Percentiles rank a stretch among this genome's conserved stretches.
These are phyloP conservation scores for Phragmatobia fuliginosa DNA, from an alignment of 2,888 invertebrate genomes.

Conservation along the genomic window DNA sequence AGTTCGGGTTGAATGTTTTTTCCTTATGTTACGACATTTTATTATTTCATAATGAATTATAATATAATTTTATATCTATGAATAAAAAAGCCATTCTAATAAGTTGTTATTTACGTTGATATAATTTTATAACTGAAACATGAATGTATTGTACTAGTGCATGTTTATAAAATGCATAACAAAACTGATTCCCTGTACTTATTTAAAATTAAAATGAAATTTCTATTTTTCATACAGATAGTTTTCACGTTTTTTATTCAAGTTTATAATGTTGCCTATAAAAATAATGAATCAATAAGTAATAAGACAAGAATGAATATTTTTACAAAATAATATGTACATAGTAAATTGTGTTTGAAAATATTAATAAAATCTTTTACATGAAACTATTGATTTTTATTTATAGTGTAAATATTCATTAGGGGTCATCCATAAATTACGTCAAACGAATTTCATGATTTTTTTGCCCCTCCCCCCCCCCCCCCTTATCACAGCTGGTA, in stretches of 20 bases:
- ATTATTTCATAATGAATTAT: slow-evolving; percentile 53
- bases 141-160: slow-evolving; percentile 65
- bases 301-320: slow-evolving; percentile 85
- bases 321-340: slow-evolving; percentile 87
- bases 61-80: slow-evolving; percentile 54
- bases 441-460: too few species aligned
- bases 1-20: slow-evolving; percentile 38
- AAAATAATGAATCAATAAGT: slow-evolving; percentile 82
- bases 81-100: slow-evolving; percentile 62
- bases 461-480: too few species aligned
- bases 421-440: too few species aligned
- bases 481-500: too few species aligned
- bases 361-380: slow-evolving; percentile 86
- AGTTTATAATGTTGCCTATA: slow-evolving; percentile 82
- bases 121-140: slow-evolving; percentile 59
- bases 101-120: slow-evolving; percentile 66
- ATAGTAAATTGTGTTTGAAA: slow-evolving; percentile 85
- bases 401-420: neutral
- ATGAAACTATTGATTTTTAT: slow-evolving; percentile 54
- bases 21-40: slow-evolving; percentile 52
- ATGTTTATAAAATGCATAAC: slow-evolving; percentile 69
- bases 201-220: slow-evolving; percentile 78
- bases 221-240: slow-evolving; percentile 79
- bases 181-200: slow-evolving; percentile 77
- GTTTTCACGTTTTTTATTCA: slow-evolving; percentile 76